Evolutionary conservation across 2,113 vertebrate species (phyloP), one percentile per base, ranked within the genome.

Genomic region (Strigops habroptila): DNA sequence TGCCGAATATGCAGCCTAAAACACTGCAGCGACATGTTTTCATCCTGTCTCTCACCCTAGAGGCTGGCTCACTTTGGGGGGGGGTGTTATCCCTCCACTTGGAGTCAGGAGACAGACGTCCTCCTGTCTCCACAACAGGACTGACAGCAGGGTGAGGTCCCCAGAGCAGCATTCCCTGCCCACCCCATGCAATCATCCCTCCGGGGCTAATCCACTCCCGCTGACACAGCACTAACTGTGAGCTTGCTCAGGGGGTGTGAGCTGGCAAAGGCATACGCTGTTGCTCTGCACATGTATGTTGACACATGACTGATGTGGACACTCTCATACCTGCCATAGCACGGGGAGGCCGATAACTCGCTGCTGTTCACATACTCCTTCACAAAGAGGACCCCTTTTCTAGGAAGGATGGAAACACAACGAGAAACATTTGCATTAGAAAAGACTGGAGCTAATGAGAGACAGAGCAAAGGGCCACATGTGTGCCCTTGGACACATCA

Each of bases 351-450:
- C 5, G 97, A 89, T 5, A 75, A 18, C 74, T 96, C 97, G 2
- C 97, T 92, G 43, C 97, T 92, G 87, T 98, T 98, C 77, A 99
- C 87, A 4, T 99, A 99, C 88, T 99, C 98, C 97, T 99, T 99
- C 83, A 99, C 90, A 41, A 98, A 99, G 86, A 99, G 98, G 70
- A 98, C 92, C 48, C 93, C 96, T 98, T 98, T 99, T 22, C 87
- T 97, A 57, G 37, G 82, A 41, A 79, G 4, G 57, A 81, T 8
- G 46, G 90, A 78, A 73, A 84, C 18, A 83, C 53, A 70, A 87
- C 0, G 17, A 92, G 91, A 90, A 80, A 23, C 17, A 41, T 92
- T 95, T 88, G 65, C 91, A 82, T 95, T 37, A 95, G 82, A 82
- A 94, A 86, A 55, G 90, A 12, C 46, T 4, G 28, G 55, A 63